These are phyloP conservation scores for Orchesellides sinensis DNA, from an alignment of 2,888 invertebrate species.

Conservation along the genomic window DNA sequence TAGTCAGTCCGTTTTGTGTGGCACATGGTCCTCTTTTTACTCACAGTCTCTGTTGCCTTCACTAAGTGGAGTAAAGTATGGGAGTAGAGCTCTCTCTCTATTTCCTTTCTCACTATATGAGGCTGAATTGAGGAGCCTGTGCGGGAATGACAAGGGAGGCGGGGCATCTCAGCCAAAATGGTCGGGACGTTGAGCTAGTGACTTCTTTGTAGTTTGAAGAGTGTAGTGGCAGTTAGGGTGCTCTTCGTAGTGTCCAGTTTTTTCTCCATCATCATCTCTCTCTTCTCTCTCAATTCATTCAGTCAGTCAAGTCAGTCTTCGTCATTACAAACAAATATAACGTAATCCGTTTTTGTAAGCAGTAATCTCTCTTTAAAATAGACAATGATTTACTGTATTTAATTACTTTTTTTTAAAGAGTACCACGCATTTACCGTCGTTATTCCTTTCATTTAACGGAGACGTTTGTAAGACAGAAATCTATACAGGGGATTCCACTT, in stretches of 20 bases:
- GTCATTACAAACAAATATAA: constrained; percentile 14
- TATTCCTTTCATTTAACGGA: no score
- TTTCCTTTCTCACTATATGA: constrained; percentile 26
- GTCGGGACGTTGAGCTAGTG: constrained; percentile 72
- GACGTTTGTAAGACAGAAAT: no score
- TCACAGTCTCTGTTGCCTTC: constrained; percentile 15
- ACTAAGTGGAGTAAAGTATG: constrained; percentile 40
- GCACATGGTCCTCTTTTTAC: constrained; percentile 40
- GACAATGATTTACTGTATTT: no score
- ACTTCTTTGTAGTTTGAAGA: constrained; percentile 74
- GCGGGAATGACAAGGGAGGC: constrained; percentile 68
- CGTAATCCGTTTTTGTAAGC: constrained; percentile 5
- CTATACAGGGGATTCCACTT: no score
- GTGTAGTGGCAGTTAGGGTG: constrained; percentile 74
- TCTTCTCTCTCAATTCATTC: constrained; percentile 59
- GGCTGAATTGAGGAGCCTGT: constrained; percentile 63
- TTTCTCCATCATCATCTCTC: constrained; percentile 54
- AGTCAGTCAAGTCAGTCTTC: constrained; percentile 59
- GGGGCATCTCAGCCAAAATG: constrained; percentile 73
- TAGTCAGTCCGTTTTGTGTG: constrained; percentile 34
- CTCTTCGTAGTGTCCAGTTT: constrained; percentile 74
- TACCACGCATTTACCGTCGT: no score
- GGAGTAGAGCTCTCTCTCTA: constrained; percentile 3
- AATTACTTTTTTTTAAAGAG: no score
- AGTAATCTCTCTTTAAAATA: background rate